A percentile compares a stretch with the other conserved stretches of the same genome.
Evolutionary conservation across 2,113 vertebrate genomes (phyloP).

Genomic region (Oreochromis spilurus): DNA sequence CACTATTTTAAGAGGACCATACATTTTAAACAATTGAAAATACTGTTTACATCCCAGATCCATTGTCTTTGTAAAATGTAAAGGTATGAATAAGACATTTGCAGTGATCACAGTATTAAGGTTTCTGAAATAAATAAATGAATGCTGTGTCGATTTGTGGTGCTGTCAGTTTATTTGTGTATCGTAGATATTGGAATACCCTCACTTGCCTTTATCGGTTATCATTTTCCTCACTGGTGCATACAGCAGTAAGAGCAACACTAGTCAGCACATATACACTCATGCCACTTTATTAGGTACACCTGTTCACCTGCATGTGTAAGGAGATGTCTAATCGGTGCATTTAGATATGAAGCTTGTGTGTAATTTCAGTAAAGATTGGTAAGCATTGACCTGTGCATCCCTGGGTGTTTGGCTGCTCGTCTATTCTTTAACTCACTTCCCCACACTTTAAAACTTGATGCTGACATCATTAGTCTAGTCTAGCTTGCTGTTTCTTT

Average conservation of each 20-base stretch:
- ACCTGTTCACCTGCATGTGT: background rate
- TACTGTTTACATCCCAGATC: slow-evolving; percentile 72
- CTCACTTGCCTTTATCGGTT: background rate
- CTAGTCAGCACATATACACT: background rate
- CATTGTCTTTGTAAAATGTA: slow-evolving; percentile 75
- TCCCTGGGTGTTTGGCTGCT: background rate
- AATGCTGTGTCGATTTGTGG: slow-evolving; percentile 46
- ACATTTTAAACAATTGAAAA: slow-evolving; percentile 18
- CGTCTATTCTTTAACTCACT: background rate
- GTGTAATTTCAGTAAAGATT: background rate
- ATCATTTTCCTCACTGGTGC: background rate
- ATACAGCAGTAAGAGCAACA: background rate
- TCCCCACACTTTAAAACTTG: background rate
- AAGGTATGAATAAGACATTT: slow-evolving; percentile 71
- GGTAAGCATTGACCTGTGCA: background rate
- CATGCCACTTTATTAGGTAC: background rate
- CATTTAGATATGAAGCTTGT: background rate
- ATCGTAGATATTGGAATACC: background rate
- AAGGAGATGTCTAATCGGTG: background rate
- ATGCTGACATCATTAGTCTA: background rate
- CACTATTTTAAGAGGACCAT: slow-evolving; percentile 38
- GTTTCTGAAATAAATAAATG: slow-evolving; percentile 74
- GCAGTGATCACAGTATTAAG: slow-evolving; percentile 75
- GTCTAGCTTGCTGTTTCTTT: background rate
- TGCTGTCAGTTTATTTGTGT: background rate